Base-by-base conservation (phyloP, 2,797 vertebrate genomes). In the Nyctalus aviator region DNA sequence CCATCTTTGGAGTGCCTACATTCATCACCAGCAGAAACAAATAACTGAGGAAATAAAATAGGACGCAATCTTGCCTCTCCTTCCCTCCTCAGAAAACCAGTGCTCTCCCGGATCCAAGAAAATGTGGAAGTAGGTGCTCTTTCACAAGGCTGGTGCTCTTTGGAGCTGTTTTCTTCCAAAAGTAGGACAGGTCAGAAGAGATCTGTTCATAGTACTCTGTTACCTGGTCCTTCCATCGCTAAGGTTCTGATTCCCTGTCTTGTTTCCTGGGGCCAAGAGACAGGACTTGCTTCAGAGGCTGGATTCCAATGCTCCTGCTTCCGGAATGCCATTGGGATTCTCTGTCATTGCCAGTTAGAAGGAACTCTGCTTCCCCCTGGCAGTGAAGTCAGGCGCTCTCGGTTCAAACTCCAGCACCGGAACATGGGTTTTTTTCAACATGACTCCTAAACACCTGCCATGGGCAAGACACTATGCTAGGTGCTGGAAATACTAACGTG, bases 1-100 rank as follows among this genome's bases (percentile, higher is more conserved):
- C 55, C 50, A 17, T 95, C 95, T 96, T 94, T 64, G 44, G 64
- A 93, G 50, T 8, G 21, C 64, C 81, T 64, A 23, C 82, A 41
- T 62, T 86, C 84, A 75, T 88, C 48, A 62, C 13, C 15, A 4
- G 53, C n/a, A 41, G 23, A 88, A 62, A 84, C 44, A 59, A 84
- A 23, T 13, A 57, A 86, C 23, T 87, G 44, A 37, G 66, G 69
- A 64, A 81, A 85, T 48, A 50, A 91, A 69, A 81, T 0, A 8
- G 59, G 46, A 41, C 3, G 27, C 5, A 1, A 2, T 50, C 46
- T 76, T 44, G 14, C 53, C 79, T 91, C 30, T 91, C 30, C 50
- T 48, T 23, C 18, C 9, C 12, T 57, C 46, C 69, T 50, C 48
- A 72, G 69, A 59, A 62, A 44, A 55, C 59, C 10, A 25, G 1